Base-by-base conservation (phyloP, 2,888 invertebrate species). In the Gibbula magus region DNA sequence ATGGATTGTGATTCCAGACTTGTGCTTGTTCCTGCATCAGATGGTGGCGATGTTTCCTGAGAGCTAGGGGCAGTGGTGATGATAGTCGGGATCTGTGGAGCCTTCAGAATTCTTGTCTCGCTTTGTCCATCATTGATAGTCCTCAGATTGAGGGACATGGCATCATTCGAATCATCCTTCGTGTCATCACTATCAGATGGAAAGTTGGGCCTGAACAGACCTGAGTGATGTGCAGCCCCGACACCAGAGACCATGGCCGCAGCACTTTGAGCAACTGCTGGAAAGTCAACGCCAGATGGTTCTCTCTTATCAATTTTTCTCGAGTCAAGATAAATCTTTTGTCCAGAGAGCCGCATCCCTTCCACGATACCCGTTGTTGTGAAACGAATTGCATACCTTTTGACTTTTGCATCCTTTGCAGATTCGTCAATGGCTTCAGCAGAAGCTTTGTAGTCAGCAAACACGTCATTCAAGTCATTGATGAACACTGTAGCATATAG, bases 291-390 rank as follows among this genome's bases (percentile, higher is more conserved):
- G 16, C 45, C 35, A 20, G 25, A 75, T 0, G 53, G 22, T 20
- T 53, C 61, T 70, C 35, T 56, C 35, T 52, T 54, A 13, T 25
- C 25, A 0, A 83, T 61, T 5, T 75, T 29, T 18, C 51, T 39
- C 4, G 81, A 75, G 10, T 84, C 80, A 20, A 84, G 74, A 0
- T 79, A 51, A 3, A 84, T 84, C 35, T 79, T 74, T 52, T 84
- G 84, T 29, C 80, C 80, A 0, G 81, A 81, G 5, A 84, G 78
- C 22, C 82, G 77, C 0, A 81, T 80, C 0, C 84, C 84, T 32
- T 84, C 84, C 7, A 84, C 56, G 35, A 84, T 81, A 1, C 84
- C 84, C 0, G 56, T 77, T 22, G 81, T 82, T 32, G 75, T 76
- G 66, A 84, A 73, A 13, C 78, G 73, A 20, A 83, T 75, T 29